Conservation (phyloP, 1,140 invertebrate genomes). For the Diuraphis noxia region DNA sequence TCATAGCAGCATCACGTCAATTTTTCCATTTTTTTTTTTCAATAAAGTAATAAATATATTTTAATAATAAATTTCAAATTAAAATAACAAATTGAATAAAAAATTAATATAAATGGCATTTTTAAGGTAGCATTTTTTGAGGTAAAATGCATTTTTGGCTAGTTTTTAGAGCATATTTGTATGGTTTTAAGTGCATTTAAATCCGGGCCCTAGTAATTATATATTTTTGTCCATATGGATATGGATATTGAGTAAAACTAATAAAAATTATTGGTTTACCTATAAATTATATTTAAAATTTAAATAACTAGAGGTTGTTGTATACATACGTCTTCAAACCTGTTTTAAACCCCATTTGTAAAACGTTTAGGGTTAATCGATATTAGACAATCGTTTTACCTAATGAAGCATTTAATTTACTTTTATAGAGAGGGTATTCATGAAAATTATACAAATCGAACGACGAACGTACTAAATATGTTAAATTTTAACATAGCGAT, state of each 20-base stretch:
- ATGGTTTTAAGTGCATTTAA: too few species aligned
- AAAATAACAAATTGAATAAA: too few species aligned
- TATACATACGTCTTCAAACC: neutral
- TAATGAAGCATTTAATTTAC: neutral
- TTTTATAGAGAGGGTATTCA: neutral
- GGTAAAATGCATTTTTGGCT: too few species aligned
- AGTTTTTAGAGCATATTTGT: too few species aligned
- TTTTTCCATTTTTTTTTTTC: too few species aligned
- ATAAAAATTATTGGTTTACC: conserved; percentile 32
- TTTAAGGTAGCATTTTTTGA: too few species aligned
- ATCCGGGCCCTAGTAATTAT: too few species aligned
- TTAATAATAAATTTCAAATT: too few species aligned
- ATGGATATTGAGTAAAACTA: neutral
- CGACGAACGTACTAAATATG: neutral
- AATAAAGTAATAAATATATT: too few species aligned
- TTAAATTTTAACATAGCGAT: too few species aligned
- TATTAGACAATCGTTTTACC: neutral
- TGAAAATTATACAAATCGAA: neutral
- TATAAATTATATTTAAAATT: conserved; percentile 20
- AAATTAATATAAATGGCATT: too few species aligned
- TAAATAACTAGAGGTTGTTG: neutral
- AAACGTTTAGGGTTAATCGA: conserved; percentile 15
- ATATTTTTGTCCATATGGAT: neutral
- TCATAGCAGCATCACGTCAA: too few species aligned
- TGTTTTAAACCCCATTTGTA: neutral